Conservation (phyloP, 2,797 vertebrate genomes). For the Podargus strigoides region DNA sequence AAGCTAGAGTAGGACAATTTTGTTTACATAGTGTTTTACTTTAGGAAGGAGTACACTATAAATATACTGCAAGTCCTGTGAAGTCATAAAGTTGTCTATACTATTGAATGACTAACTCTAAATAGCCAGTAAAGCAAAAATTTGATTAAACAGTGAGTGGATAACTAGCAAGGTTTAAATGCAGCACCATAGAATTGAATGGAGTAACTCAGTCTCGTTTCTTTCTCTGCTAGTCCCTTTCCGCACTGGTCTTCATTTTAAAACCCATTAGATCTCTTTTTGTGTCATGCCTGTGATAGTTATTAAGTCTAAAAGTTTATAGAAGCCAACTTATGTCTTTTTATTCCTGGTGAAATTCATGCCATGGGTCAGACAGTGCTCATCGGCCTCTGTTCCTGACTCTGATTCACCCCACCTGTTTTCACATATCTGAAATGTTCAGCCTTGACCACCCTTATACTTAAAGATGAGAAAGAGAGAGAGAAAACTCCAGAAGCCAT, state of each 20-base stretch:
- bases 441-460: not conserved
- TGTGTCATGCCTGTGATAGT: not conserved
- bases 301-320: too few relatives aligned
- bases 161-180: not conserved
- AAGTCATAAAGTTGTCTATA: constrained; percentile 18
- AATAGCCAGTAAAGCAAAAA: not conserved
- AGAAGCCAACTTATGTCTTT: not conserved
- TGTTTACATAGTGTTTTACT: constrained; percentile 23
- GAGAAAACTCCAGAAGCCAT: not conserved
- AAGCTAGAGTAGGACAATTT: constrained; percentile 4
- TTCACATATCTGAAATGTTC: not conserved
- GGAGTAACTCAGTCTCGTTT: fast-evolving
- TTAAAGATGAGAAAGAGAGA: not conserved
- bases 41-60: not conserved
- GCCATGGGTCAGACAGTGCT: not conserved
- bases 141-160: not conserved
- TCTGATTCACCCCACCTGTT: not conserved
- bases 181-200: not conserved
- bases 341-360: not conserved
- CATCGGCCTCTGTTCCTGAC: not conserved
- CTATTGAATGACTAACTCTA: not conserved
- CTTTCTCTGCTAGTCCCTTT: not conserved
- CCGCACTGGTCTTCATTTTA: not conserved
- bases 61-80: constrained; percentile 21
- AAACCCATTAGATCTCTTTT: not conserved